Evolutionary conservation across 2,797 vertebrate species (phyloP), one percentile per base, ranked within the genome.

Genomic region (Propithecus deckenii): DNA sequence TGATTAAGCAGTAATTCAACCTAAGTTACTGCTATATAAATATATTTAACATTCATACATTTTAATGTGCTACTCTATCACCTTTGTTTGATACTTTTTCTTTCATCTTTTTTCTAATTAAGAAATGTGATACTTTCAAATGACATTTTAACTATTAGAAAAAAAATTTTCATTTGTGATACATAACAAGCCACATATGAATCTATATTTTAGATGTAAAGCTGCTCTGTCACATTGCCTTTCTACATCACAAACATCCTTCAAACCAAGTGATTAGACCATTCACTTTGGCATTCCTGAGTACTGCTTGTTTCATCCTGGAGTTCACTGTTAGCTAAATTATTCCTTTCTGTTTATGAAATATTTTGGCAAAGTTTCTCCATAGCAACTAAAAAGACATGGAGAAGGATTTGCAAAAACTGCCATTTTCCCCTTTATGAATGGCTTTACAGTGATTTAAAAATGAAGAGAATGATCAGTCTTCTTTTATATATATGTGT

Each of bases 1-100:
- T 96, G 92, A 97, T 98, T 98, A 98, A 98, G 50, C 65, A 96
- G 52, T 95, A 95, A 69, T 97, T 98, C 76, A 96, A 83, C 15
- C 75, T 74, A 97, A 96, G 46, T 13, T 92, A 67, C 63, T 97
- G 41, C 5, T 83, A 78, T 55, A 80, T 92, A 97, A 93, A 96
- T 92, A 94, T 72, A 94, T 50, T 95, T 95, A 97, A 23, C 55
- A 96, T 94, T 96, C 86, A 96, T 63, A 9, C n/a, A 95, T 97
- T 97, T 88, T 67, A 95, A 86, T 95, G 90, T 96, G 9, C 28
- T 57, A 57, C 55, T 3, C 22, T 38, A 78, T 85, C 88, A 20
- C 50, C 81, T 97, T 95, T 96, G 78, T 93, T 92, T 71, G 95
- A 89, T 88, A 30, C 30, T 89, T n/a, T 97, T 89, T 94, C 85